These are phyloP conservation scores for Axea sp. DNA, from an alignment of 2,888 invertebrate genomes.

Conservation along the genomic window DNA sequence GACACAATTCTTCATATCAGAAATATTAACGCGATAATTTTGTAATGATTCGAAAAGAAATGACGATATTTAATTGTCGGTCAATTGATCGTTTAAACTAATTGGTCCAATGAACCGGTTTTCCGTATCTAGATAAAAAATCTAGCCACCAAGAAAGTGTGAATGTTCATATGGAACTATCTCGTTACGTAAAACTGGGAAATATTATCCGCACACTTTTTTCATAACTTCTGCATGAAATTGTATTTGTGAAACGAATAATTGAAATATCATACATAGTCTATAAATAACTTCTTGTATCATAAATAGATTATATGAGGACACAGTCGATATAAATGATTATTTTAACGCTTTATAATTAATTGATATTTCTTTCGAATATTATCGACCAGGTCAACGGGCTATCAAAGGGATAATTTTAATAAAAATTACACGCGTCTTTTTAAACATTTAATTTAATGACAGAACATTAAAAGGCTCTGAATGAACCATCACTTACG, in stretches of 20 bases:
- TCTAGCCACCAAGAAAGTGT: constrained; percentile 60
- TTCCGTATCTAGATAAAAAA: constrained; percentile 45
- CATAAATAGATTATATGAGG: no score
- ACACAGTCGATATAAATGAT: no score
- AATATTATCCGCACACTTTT: constrained; percentile 46
- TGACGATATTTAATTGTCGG: constrained; percentile 62
- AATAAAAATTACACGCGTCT: no score
- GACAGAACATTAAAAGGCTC: no score
- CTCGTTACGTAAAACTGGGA: constrained; percentile 43
- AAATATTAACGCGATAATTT: constrained; percentile 50
- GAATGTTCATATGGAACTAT: constrained; percentile 51
- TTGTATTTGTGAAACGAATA: constrained; percentile 19
- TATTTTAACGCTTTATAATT: no score
- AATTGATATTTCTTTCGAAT: no score
- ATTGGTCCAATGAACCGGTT: constrained; percentile 62
- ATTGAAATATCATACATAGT: no score
- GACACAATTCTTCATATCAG: constrained; percentile 10
- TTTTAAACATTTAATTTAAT: no score
- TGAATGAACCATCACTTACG: no score
- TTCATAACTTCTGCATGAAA: constrained; percentile 9
- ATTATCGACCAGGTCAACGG: no score
- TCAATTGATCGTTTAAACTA: constrained; percentile 62
- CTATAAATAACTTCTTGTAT: no score
- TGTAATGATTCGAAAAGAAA: constrained; percentile 55
- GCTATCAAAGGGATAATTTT: no score